These are phyloP conservation scores for Diachasmimorpha longicaudata DNA, from an alignment of 1,140 invertebrate genomes.

Conservation along the genomic window DNA sequence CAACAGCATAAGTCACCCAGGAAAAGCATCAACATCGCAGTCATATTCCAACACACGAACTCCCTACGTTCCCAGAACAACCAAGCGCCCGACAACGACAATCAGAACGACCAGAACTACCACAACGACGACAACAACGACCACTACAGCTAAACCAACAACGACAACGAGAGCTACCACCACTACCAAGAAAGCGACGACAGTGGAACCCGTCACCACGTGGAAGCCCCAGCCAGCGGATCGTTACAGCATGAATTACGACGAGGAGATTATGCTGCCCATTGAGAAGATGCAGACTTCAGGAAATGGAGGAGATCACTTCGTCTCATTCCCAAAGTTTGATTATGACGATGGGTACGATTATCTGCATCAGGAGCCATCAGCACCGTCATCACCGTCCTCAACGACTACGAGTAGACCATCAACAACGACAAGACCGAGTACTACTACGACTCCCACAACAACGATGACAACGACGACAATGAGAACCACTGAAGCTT, in stretches of 20 bases:
- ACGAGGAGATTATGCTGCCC: constrained; percentile 33
- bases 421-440: not conserved
- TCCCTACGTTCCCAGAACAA: constrained; percentile 36
- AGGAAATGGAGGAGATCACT: not conserved
- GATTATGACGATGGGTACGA: constrained; percentile 16
- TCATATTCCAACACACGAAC: constrained; percentile 34
- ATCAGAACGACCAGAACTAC: constrained; percentile 49
- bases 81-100: constrained; percentile 44
- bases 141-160: constrained; percentile 43
- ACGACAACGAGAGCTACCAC: constrained; percentile 49
- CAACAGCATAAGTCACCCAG: constrained; percentile 38
- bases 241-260: constrained; percentile 48
- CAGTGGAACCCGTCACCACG: constrained; percentile 44
- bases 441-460: not conserved
- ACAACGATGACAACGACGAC: not conserved
- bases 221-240: constrained; percentile 47
- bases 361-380: not conserved
- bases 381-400: not conserved
- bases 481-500: not conserved
- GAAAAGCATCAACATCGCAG: constrained; percentile 30
- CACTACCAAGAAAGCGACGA: constrained; percentile 33
- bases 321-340: not conserved
- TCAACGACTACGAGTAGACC: not conserved
- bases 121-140: constrained; percentile 45
- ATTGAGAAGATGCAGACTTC: constrained; percentile 25